A percentile compares a stretch with the other conserved stretches of the same genome.
Evolutionary conservation across 92 coral and sea anemone genomes (phyloP).

Genomic region (Actinostola sp.): DNA sequence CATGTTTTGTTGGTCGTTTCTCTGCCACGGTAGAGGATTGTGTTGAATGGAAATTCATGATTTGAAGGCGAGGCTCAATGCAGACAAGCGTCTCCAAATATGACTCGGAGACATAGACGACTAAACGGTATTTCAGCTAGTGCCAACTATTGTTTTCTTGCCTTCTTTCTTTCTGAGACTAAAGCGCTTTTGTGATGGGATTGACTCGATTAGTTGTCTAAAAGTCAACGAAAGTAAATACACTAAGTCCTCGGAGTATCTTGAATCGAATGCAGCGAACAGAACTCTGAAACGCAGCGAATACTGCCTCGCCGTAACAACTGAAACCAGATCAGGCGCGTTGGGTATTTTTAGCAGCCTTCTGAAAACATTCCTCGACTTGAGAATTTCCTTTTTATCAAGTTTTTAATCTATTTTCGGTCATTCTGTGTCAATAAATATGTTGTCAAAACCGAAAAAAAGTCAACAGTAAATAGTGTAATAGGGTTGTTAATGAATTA

Average conservation of each 20-base stretch:
- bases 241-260: background rate
- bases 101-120: too few relatives aligned
- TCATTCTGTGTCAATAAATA: conserved; percentile 8
- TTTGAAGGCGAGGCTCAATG: too few relatives aligned
- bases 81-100: too few relatives aligned
- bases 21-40: too few relatives aligned
- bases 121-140: too few relatives aligned
- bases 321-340: background rate
- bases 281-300: too few relatives aligned
- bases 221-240: background rate
- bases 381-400: background rate
- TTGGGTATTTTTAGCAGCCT: background rate
- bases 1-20: too few relatives aligned
- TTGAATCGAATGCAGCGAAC: background rate
- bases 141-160: too few relatives aligned
- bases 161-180: too few relatives aligned
- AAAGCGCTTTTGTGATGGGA: too few relatives aligned
- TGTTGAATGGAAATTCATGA: too few relatives aligned
- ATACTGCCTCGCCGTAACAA: background rate
- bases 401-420: background rate
- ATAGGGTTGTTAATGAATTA: background rate
- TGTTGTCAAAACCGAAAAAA: background rate
- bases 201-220: background rate
- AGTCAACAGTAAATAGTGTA: background rate
- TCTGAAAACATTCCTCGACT: background rate